Evolutionary conservation across 2,888 invertebrate species (phyloP).

Genomic region (Chaetoderma sp.): DNA sequence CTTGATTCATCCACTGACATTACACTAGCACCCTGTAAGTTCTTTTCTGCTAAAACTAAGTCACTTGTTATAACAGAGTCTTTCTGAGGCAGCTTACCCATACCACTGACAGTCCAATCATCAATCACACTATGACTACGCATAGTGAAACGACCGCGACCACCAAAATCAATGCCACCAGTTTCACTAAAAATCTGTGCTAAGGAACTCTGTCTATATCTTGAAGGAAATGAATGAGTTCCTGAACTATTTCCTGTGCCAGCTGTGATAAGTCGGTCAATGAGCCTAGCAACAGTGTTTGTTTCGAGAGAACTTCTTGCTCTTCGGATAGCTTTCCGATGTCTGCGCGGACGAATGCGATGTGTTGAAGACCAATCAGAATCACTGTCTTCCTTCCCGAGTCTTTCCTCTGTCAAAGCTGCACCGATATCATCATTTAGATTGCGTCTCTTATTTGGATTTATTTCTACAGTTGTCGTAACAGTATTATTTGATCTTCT

Average conservation of each 20-base stretch:
- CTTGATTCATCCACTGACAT: too few species aligned
- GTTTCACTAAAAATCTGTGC: neutral
- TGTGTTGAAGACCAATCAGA: constrained; percentile 52
- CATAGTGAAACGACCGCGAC: neutral
- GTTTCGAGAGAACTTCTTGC: constrained; percentile 55
- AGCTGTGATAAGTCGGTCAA: too few species aligned
- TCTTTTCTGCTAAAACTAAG: too few species aligned
- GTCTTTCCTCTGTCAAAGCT: constrained; percentile 18
- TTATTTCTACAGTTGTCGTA: neutral
- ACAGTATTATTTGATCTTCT: too few species aligned
- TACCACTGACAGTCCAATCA: neutral
- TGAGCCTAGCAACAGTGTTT: neutral
- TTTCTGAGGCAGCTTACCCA: neutral
- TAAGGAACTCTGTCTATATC: neutral
- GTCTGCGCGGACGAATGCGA: constrained; percentile 30
- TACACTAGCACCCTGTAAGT: too few species aligned
- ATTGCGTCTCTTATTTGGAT: neutral
- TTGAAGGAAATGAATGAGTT: neutral
- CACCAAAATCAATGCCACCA: neutral
- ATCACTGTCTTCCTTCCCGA: constrained; percentile 42
- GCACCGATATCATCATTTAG: constrained; percentile 22
- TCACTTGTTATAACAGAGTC: neutral
- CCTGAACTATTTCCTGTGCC: too few species aligned
- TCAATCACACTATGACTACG: too few species aligned
- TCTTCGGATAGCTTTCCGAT: constrained; percentile 47